Evolutionary conservation across 2,888 invertebrate genomes (phyloP), one percentile per base, ranked within the genome.

Genomic region (Drosophila borborema): DNA sequence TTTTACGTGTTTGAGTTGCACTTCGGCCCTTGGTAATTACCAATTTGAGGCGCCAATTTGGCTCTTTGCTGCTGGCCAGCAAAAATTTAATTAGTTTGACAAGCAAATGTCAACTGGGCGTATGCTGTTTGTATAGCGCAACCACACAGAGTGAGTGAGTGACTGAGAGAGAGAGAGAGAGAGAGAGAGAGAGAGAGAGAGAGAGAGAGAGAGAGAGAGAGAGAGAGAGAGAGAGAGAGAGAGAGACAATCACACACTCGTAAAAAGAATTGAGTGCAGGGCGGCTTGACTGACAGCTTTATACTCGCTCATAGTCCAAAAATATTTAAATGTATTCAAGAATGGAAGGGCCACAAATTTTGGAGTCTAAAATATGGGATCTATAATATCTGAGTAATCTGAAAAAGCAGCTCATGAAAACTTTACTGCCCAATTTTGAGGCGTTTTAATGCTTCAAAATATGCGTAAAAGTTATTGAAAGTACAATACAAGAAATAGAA

Each of bases 11-110:
- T 81, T 81, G 86, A 90, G 82, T 77, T 90, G 83, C 91, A 89
- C 90, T 90, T 80, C 83, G 72, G 82, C 72, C 74, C 53, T 51
- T 80, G 72, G 87, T 89, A 90, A 90, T 90, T 89, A 89, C 83
- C 90, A 91, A 91, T 89, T 90, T 89, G 90, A 74, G 85, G 80
- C 87, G 87, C 86, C 86, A 86, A 81, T 80, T 88, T 81, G 90
- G 82, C 80, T 73, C 64, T 64, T 65, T 65, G 51, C 78, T 78
- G 64, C 71, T 79, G 80, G 72, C 78, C 78, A 75, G 73, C 85
- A 85, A 89, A 72, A 84, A 86, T 89, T 89, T 85, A 85, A 85
- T 85, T 85, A 85, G 89, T 86, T 85, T 85, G 89, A 84, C 89
- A 89, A 72, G 67, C 83, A 85, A 85, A 89, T 80, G 80, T 82